Evolutionary conservation across 2,888 invertebrate species (phyloP).

Genomic region (Napeogenes inachia): DNA sequence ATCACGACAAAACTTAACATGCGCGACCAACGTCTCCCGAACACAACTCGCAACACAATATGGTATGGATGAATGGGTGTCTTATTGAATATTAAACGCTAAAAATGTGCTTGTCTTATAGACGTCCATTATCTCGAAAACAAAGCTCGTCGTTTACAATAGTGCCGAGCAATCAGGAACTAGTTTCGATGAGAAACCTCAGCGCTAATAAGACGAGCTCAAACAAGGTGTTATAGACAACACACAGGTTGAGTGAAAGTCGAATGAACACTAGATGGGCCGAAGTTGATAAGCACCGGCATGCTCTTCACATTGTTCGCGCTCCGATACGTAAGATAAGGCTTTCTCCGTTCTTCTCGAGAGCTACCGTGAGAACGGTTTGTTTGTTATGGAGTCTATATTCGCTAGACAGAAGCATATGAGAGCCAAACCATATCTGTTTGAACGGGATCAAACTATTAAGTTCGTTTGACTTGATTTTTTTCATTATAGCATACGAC

Average conservation of each 20-base stretch:
- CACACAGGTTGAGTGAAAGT: conserved; percentile 60
- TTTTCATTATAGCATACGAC: not conserved
- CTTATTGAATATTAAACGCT: conserved; percentile 66
- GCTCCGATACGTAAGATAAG: conserved; percentile 70
- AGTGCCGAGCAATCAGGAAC: conserved; percentile 46
- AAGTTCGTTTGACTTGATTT: not conserved
- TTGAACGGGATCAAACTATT: conserved; percentile 21
- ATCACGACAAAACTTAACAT: conserved; percentile 64
- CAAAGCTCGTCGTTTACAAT: conserved; percentile 46
- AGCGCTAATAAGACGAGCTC: conserved; percentile 51
- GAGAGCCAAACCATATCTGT: conserved; percentile 39
- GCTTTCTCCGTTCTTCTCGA: conserved; percentile 62
- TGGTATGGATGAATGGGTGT: conserved; percentile 17
- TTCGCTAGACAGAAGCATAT: conserved; percentile 57
- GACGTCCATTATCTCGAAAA: not conserved
- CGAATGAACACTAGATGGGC: conserved; percentile 62
- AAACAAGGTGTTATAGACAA: conserved; percentile 51
- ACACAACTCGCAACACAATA: conserved; percentile 36
- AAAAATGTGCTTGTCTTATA: conserved; percentile 36
- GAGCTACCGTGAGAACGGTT: conserved; percentile 70
- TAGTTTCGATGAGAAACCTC: conserved; percentile 15
- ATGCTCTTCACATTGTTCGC: conserved; percentile 72
- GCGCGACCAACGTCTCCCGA: conserved; percentile 48
- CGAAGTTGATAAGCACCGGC: conserved; percentile 66
- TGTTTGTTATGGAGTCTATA: conserved; percentile 51